Conservation (phyloP, 2,113 vertebrate genomes). For the Brachyhypopomus gauderio region DNA sequence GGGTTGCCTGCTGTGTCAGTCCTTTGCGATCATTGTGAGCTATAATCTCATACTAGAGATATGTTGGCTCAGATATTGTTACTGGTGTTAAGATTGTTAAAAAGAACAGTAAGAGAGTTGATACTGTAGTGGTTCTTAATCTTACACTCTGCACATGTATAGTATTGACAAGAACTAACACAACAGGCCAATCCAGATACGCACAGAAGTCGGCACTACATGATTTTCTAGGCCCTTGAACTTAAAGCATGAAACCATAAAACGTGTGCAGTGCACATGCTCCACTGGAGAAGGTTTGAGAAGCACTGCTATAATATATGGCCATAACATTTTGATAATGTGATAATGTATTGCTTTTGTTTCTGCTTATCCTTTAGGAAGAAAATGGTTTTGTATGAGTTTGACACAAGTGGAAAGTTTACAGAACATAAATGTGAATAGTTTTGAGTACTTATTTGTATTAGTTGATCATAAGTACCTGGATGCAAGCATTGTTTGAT, state of each 20-base stretch:
- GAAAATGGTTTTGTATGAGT: conserved; percentile 21
- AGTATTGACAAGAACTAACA: background rate
- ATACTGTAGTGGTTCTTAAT: conserved; percentile 6
- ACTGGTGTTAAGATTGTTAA: conserved; percentile 1
- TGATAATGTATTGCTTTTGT: background rate
- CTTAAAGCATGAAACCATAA: conserved; percentile 7
- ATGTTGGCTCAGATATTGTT: conserved; percentile 10
- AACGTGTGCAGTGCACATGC: background rate
- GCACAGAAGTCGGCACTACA: too few species aligned
- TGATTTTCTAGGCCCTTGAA: too few species aligned
- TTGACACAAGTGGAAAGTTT: conserved; percentile 38
- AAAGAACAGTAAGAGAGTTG: background rate
- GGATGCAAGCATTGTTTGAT: background rate
- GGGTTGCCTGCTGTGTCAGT: background rate
- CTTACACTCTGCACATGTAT: background rate
- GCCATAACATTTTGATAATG: conserved; percentile 8
- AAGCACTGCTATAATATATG: conserved; percentile 2
- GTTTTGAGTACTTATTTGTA: background rate
- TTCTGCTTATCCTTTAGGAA: background rate
- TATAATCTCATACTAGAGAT: background rate
- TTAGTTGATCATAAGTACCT: background rate
- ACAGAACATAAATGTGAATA: conserved; percentile 30
- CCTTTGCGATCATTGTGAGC: background rate
- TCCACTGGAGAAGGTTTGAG: background rate
- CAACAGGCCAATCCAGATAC: too few species aligned